Evolutionary conservation across 2,888 invertebrate species (phyloP), one percentile per base, ranked within the genome.

Genomic region (Dynastes tityus): DNA sequence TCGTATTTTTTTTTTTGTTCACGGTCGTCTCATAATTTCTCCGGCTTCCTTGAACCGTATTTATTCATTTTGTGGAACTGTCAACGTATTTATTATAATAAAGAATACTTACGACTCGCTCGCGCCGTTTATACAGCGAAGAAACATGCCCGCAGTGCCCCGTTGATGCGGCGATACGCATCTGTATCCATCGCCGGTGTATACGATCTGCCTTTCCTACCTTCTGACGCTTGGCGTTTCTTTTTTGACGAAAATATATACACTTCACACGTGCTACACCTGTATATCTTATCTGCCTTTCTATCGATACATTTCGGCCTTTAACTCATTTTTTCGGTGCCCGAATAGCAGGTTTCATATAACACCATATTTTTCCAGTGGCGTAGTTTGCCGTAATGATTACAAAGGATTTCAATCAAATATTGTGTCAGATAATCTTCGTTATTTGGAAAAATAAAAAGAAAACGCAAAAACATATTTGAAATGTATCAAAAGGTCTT

Each of bases 31-130:
- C 53, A 53, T 53, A 53, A 53, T 53, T 53, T 64, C 64, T 29
- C 13, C 64, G 13, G 64, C 29, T 64, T 64, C 64, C 64, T 29
- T 29, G 64, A 64, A 64, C 32, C 64, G 29, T 64, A 64, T 64
- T 64, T 64, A 64, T 64, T 64, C 64, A 64, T 64, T 70, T 53
- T 70, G 27, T 53, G 68, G 68, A 70, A 70, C 68, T 70, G 68
- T 70, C 68, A 70, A 70, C 68, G 53, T 51, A 51, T 51, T 70
- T 51, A 70, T 70, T 70, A 70, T 51, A 70, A 70, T 70, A 70
- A 70, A 51, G 49, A 45, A 70, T 70, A 70, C 32, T 29, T 51
- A 51, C 51, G 68, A 70, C 51, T 53, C 29, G 16, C 68, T 70
- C 64, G 64, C 37, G 29, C 64, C 29, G 64, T 64, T 64, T 64